Percentiles rank a stretch among this genome's conserved stretches.
Evolutionary conservation across 2,797 vertebrate species (phyloP).

Genomic region (Threskiornis aethiopicus): DNA sequence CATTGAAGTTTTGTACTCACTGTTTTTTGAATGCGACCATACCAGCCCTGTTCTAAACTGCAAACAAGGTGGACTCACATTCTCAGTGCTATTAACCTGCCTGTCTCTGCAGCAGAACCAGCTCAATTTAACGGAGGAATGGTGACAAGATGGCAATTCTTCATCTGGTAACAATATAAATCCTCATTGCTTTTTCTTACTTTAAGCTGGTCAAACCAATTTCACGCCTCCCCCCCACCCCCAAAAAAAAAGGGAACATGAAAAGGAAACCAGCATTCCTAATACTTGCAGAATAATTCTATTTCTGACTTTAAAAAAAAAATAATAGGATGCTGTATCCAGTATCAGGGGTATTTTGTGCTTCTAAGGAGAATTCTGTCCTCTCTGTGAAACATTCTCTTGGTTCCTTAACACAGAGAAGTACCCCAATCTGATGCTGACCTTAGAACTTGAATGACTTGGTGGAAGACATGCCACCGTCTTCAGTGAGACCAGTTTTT

Average conservation of each 20-base stretch:
- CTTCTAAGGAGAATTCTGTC: not conserved
- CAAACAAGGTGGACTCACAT: not conserved
- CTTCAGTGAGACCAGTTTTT: not conserved
- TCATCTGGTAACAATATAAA: not conserved
- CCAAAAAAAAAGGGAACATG: not conserved
- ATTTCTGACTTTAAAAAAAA: not conserved
- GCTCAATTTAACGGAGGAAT: not conserved
- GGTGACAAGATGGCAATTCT: not conserved
- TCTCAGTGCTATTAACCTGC: not conserved
- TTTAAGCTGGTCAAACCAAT: not conserved
- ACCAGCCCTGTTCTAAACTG: not conserved
- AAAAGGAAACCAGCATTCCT: not conserved
- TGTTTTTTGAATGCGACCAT: fast-evolving
- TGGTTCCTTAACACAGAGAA: not conserved
- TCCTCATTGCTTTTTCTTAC: not conserved
- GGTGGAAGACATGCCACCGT: not conserved
- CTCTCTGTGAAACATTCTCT: not conserved
- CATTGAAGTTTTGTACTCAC: not conserved
- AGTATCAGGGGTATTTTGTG: not conserved
- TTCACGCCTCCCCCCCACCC: fast-evolving
- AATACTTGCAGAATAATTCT: not conserved
- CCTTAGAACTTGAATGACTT: not conserved
- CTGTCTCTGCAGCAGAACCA: not conserved
- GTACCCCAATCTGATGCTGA: not conserved
- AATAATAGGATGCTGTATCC: not conserved